Evolutionary conservation across 2,797 vertebrate species (phyloP).

Genomic region (Urophycis tenuis): DNA sequence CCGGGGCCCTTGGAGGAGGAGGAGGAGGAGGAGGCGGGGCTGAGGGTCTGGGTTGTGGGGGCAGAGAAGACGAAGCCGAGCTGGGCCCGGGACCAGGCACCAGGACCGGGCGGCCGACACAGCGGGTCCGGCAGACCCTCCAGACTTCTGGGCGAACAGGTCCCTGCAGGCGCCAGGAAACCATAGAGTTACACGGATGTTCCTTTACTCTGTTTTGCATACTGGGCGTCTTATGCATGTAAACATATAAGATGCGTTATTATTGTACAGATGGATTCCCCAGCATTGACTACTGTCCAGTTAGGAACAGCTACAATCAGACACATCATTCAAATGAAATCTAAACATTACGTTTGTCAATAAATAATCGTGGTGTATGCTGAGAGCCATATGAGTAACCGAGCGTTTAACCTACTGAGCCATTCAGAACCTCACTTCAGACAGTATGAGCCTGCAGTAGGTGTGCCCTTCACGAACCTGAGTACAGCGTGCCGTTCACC

Average conservation of each 20-base stretch:
- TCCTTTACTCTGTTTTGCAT: no score
- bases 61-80: constrained; percentile 65
- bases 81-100: constrained; percentile 70
- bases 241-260: no score
- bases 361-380: no score
- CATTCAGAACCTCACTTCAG: not conserved
- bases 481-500: constrained; percentile 90
- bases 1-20: constrained; percentile 86
- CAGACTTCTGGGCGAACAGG: constrained; percentile 92
- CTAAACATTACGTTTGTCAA: no score
- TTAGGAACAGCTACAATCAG: no score
- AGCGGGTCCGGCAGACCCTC: constrained; percentile 61
- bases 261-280: no score
- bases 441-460: no score
- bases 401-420: not conserved
- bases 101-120: constrained; percentile 48
- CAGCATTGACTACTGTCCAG: no score
- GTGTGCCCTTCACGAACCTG: constrained; percentile 58
- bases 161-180: constrained; percentile 65
- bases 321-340: no score
- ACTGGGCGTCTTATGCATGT: no score
- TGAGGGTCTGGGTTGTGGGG: constrained; percentile 72
- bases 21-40: constrained; percentile 72
- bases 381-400: no score
- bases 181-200: not conserved